A percentile compares a stretch with the other conserved stretches of the same genome.
Evolutionary conservation across 2,797 vertebrate species (phyloP).

Genomic region (Amphiprion clarkii): DNA sequence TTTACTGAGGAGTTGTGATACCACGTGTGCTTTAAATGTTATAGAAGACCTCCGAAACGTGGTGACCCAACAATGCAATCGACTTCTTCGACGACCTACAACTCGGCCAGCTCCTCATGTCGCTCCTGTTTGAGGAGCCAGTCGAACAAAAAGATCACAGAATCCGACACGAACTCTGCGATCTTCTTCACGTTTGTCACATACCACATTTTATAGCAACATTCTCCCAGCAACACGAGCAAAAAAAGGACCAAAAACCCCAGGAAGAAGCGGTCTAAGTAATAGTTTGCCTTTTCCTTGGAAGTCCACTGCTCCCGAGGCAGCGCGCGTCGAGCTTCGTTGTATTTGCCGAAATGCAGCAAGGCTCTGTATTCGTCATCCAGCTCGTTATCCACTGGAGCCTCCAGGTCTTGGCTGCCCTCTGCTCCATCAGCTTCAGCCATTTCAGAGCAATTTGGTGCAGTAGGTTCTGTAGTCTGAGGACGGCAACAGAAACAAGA

Average conservation of each 20-base stretch:
- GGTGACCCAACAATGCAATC: background rate
- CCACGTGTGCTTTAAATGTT: background rate
- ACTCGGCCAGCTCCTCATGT: slow-evolving; percentile 76
- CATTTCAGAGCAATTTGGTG: slow-evolving; percentile 58
- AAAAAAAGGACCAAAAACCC: slow-evolving; percentile 67
- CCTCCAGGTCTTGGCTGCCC: slow-evolving; percentile 53
- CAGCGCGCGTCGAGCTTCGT: slow-evolving; percentile 57
- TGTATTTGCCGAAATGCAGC: slow-evolving; percentile 68
- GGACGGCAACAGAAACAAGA: slow-evolving; percentile 7
- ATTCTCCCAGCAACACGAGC: slow-evolving; percentile 68
- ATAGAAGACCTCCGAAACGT: slow-evolving; percentile 20
- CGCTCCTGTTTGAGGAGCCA: slow-evolving; percentile 78
- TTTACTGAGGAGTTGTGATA: background rate
- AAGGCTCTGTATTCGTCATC: slow-evolving; percentile 55
- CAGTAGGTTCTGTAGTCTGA: slow-evolving; percentile 28
- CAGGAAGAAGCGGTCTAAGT: slow-evolving; percentile 82
- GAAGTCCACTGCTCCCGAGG: slow-evolving; percentile 84
- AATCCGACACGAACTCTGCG: slow-evolving; percentile 58
- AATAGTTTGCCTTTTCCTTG: slow-evolving; percentile 78
- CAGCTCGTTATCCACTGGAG: slow-evolving; percentile 62
- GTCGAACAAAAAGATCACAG: slow-evolving; percentile 56
- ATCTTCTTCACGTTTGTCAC: slow-evolving; percentile 73
- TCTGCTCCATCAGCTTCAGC: slow-evolving; percentile 55
- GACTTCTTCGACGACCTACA: slow-evolving; percentile 61
- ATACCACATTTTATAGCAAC: slow-evolving; percentile 82